A percentile compares a stretch with the other conserved stretches of the same genome.
These are phyloP conservation scores for Pseudorectes ferrugineus DNA, from an alignment of 2,113 vertebrate genomes.

Conservation along the genomic window DNA sequence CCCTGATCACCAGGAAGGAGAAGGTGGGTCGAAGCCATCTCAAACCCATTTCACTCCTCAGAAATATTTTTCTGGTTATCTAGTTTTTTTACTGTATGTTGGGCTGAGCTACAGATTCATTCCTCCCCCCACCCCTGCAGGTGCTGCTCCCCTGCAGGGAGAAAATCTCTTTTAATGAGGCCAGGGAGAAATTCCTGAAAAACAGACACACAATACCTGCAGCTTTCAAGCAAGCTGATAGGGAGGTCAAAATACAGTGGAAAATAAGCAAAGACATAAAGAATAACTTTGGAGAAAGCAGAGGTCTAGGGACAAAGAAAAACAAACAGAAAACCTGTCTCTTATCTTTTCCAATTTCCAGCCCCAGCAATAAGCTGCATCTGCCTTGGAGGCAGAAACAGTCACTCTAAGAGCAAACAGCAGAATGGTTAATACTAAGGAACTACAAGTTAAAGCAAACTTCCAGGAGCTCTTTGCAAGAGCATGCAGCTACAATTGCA, in stretches of 20 bases:
- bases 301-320: neutral
- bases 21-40: neutral
- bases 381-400: neutral
- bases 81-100: neutral
- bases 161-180: neutral
- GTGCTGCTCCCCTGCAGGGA: neutral
- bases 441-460: neutral
- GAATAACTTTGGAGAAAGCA: neutral
- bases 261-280: neutral
- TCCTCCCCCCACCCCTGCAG: neutral
- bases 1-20: neutral
- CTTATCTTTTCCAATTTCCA: neutral
- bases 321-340: neutral
- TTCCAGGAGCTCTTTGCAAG: neutral
- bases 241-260: neutral
- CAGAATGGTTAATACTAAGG: neutral
- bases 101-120: neutral
- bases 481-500: neutral
- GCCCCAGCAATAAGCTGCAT: neutral
- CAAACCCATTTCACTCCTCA: neutral
- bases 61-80: neutral
- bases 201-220: neutral
- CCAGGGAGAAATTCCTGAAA: neutral
- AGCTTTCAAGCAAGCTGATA: neutral
- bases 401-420: neutral